Evolutionary conservation across 92 coral and sea anemone species (phyloP), one percentile per base, ranked within the genome.

Genomic region (Metridium senile): DNA sequence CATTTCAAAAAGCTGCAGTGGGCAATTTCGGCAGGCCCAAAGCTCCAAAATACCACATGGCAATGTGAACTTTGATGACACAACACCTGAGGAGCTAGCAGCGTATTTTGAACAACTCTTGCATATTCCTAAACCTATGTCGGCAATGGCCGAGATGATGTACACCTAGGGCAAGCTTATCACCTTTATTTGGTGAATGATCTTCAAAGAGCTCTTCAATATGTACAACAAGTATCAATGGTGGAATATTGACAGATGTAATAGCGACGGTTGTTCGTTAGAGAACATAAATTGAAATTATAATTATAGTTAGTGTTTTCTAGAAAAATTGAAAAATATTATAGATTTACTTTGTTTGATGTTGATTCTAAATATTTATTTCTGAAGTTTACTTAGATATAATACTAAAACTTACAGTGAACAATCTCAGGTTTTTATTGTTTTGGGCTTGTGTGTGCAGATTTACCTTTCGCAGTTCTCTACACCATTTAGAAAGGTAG

Each of bases 101-200:
- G 93, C 99, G 22, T 96, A 96, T 67, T 96, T 96, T 83, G 99
- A 96, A 70, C 97, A 92, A 74, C 58, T 96, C 46, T 77, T 96
- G 2, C 97, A 96, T 69, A 87, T 96, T 69, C 99, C 99, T 10
- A 96, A 96, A 63, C 97, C 99, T 17, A 96, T 96, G 99, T 96
- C 99, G 18, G 96, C 97, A 13, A 96, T 96, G 99, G 99, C 99
- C 9, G 99, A 96, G 75, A 96, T 96, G 99, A 92, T 96, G 99
- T 96, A 96, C 66, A 95, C 99, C 21, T 95, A 82, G 74, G 2
- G 20, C 9, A 20, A 17, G 11, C 30, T 32, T 27, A 20, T 0
- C 4, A 7, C 26, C 53, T 31, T 33, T 20, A 13, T 31, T 66
- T 33, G 39, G 31, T 3, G 26, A 26, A 27, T 26, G 18, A 62